phyloP scores from a whole-genome alignment of 2,888 invertebrate genomes.

The Drosophila greeni region DNA sequence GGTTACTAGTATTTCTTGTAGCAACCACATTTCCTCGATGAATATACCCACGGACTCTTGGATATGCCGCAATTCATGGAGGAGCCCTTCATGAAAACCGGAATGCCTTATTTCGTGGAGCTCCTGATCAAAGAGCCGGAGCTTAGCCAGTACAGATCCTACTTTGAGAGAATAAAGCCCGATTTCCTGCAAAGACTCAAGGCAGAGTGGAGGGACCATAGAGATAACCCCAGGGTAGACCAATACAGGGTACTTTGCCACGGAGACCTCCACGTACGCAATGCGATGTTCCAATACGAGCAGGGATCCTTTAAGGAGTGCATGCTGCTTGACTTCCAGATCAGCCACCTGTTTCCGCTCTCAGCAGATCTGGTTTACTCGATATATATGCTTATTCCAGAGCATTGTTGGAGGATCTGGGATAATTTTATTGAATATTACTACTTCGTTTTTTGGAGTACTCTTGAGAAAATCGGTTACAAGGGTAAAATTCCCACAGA shows the following conservation, averaged over 20 bases:
- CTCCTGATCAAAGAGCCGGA: constrained; percentile 47
- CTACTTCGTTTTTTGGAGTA: constrained; percentile 50
- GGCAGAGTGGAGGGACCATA: constrained; percentile 21
- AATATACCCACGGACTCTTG: constrained; percentile 74
- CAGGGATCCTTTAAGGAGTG: constrained; percentile 49
- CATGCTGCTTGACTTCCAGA: constrained; percentile 71
- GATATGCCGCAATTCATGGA: constrained; percentile 46
- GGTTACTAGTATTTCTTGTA: neutral
- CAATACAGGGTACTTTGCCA: constrained; percentile 65
- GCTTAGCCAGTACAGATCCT: constrained; percentile 39
- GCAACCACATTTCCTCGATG: constrained; percentile 36
- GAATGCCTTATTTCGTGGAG: constrained; percentile 52
- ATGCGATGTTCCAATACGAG: constrained; percentile 66
- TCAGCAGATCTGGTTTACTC: constrained; percentile 61
- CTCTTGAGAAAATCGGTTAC: constrained; percentile 56
- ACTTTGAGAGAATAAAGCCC: constrained; percentile 47
- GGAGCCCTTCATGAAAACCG: constrained; percentile 42
- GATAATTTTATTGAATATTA: constrained; percentile 64
- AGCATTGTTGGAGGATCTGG: constrained; percentile 46
- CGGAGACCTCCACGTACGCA: constrained; percentile 72
- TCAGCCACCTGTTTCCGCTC: constrained; percentile 58
- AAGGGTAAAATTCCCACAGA: constrained; percentile 56
- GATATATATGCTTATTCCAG: constrained; percentile 56
- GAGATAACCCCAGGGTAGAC: constrained; percentile 41
- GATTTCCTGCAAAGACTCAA: constrained; percentile 22